These are phyloP conservation scores for Apantesis nais DNA, from an alignment of 2,888 invertebrate genomes.

Conservation along the genomic window DNA sequence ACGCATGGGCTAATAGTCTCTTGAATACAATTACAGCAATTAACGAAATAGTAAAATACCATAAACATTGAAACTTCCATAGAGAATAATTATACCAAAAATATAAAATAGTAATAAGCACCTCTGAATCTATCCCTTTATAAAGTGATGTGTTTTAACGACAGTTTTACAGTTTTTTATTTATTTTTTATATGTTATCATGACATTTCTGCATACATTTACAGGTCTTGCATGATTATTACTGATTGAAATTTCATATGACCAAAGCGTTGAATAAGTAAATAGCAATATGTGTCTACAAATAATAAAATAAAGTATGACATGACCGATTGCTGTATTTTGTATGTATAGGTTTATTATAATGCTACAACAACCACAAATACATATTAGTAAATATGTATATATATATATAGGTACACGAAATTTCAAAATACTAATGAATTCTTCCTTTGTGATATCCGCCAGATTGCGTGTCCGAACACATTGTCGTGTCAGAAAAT, in stretches of 20 bases:
- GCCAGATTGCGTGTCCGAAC: conserved; percentile 50
- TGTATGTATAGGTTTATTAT: neutral
- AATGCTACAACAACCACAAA: neutral
- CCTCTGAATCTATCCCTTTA: neutral
- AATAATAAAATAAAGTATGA: neutral
- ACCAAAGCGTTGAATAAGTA: neutral
- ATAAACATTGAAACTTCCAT: neutral
- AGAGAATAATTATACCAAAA: neutral
- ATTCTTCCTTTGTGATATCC: conserved; percentile 34
- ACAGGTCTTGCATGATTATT: neutral
- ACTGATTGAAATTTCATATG: neutral
- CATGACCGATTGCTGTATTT: neutral
- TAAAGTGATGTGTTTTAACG: neutral
- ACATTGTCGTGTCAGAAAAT: conserved; percentile 56
- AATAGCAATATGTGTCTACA: neutral
- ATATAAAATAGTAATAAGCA: neutral
- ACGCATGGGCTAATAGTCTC: neutral
- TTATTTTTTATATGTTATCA: neutral
- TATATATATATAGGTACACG: neutral
- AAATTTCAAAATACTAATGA: conserved; percentile 10
- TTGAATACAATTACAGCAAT: neutral
- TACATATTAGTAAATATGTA: neutral
- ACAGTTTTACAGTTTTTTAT: neutral
- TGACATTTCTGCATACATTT: neutral
- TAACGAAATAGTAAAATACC: neutral